A percentile compares a stretch with the other conserved stretches of the same genome.
phyloP scores from a whole-genome alignment of 2,113 vertebrate genomes.

The Shinisaurus crocodilurus region DNA sequence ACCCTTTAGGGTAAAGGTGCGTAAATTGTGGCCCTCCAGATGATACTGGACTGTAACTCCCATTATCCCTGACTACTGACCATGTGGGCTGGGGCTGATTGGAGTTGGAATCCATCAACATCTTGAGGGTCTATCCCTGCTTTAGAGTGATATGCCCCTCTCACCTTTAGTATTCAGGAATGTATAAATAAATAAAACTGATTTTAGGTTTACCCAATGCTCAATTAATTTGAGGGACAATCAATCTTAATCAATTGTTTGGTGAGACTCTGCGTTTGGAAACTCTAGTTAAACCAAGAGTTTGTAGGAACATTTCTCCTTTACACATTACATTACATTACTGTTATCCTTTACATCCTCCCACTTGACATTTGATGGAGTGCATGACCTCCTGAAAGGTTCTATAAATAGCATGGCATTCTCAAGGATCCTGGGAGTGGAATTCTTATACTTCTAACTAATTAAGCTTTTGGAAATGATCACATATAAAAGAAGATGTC shows the following conservation, averaged over 20 bases:
- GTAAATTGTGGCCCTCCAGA: not conserved
- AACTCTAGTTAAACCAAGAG: not conserved
- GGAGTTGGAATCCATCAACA: not conserved
- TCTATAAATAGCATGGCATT: slow-evolving; percentile 17
- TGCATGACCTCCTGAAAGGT: slow-evolving; percentile 9
- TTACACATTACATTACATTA: not conserved
- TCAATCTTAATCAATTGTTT: not conserved
- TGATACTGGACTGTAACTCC: not conserved
- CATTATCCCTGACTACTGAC: not conserved
- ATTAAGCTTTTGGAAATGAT: slow-evolving; percentile 46
- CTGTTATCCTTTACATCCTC: slow-evolving; percentile 5
- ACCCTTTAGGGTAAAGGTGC: not conserved
- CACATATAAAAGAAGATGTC: not conserved
- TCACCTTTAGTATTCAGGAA: not conserved
- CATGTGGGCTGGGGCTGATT: not conserved
- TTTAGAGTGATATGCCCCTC: not conserved
- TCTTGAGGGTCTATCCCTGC: not conserved
- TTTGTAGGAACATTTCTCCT: not conserved
- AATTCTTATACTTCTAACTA: slow-evolving; percentile 37
- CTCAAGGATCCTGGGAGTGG: slow-evolving; percentile 11
- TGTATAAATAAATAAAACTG: not conserved
- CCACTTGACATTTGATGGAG: not conserved
- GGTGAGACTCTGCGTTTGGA: not conserved
- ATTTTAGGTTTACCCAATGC: not conserved
- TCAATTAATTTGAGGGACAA: not conserved